Base-by-base conservation (phyloP, 2,888 invertebrate species). In the Cephus rjabovi region DNA sequence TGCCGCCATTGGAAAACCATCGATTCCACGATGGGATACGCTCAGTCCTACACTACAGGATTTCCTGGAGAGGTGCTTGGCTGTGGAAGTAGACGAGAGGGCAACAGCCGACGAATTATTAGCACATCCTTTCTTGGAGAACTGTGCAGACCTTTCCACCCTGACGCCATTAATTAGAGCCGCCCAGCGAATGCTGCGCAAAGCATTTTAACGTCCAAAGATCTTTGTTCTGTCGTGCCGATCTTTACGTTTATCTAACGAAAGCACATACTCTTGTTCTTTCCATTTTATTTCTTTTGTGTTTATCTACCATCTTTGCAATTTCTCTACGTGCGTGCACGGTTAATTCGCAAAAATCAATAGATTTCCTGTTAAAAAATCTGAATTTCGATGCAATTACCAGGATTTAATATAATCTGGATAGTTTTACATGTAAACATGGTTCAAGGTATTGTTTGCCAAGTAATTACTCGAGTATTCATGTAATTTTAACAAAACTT, bases 1-100 rank as follows among this genome's bases (percentile, higher is more conserved):
- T 81, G 98, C 99, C 0, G 97, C 98, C 0, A 97, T 98, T 81
- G 99, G 99, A 1, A 95, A 98, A 87, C 99, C 99, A 0, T 95
- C 96, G 86, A 96, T 99, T 82, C 96, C 96, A 34, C 94, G 96
- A 83, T 96, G 96, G 95, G 94, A 95, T 69, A 95, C 94, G 76
- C 92, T 98, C 31, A 97, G 97, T 34, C 93, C 94, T 0, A 94
- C 95, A 77, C 94, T 98, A 87, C 95, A 96, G 90, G 95, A 96
- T 90, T 97, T 97, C 88, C 93, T 99, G 77, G 96, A 98, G 92
- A 94, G 95, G 83, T 99, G 98, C 89, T 94, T 99, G 71, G 96
- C 97, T 92, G 95, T 97, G 0, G 96, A 97, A 84, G 96, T 96
- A 0, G 96, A 97, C 79, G 93, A 94, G 81, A 92, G 98, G 82